phyloP scores from a whole-genome alignment of 2,888 invertebrate genomes.

The Cantharis rufa region DNA sequence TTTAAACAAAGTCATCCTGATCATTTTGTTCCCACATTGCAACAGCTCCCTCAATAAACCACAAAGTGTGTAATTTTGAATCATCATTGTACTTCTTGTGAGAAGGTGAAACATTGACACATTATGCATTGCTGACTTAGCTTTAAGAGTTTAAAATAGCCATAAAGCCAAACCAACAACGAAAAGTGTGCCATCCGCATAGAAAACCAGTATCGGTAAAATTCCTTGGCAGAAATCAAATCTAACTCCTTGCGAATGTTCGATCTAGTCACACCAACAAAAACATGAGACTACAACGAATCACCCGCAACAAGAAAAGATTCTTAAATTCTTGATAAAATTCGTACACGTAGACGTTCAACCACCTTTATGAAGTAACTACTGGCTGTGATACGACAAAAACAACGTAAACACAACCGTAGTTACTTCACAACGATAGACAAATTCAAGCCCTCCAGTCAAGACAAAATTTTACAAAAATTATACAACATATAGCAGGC shows the following conservation, averaged over 20 bases:
- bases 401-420: conserved; percentile 50
- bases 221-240: neutral
- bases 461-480: conserved; percentile 7
- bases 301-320: conserved; percentile 49
- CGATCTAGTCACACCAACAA: conserved; percentile 54
- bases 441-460: conserved; percentile 2
- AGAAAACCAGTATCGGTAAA: neutral
- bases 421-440: conserved; percentile 48
- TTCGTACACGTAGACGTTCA: neutral
- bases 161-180: conserved; percentile 52
- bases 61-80: neutral
- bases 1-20: too few relatives aligned
- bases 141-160: conserved; percentile 48
- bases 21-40: neutral
- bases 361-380: conserved; percentile 49
- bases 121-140: conserved; percentile 55
- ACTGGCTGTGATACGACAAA: conserved; percentile 55
- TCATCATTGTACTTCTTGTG: neutral
- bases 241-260: conserved; percentile 54
- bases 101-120: conserved; percentile 19
- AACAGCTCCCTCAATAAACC: neutral
- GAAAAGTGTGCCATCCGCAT: conserved; percentile 40
- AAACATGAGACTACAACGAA: conserved; percentile 49
- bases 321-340: neutral
- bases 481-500: conserved; percentile 5